Base-by-base conservation (phyloP, 2,888 invertebrate genomes). In the Ennomos erosarius region DNA sequence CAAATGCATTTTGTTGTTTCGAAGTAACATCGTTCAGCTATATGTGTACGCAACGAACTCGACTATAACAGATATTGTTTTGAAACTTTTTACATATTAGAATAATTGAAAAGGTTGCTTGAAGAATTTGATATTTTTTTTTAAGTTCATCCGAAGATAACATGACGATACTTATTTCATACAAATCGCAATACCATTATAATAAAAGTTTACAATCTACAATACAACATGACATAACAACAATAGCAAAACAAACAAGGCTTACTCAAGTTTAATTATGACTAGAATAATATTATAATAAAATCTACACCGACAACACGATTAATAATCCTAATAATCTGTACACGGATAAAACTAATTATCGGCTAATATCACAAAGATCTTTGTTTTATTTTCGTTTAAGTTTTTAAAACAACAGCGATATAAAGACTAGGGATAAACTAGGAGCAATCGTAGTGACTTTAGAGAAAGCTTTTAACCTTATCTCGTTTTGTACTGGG, bases 401-500 rank as follows among this genome's bases (percentile, higher is more conserved):
- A 12, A 13, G 61, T 53, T 71, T 74, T 74, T 77, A 78, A 74
- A 76, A 77, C 64, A 88, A 71, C 67, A 84, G 62, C 64, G 79
- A 69, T 57, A 74, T 73, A 68, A 82, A 16, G 62, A 82, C 56
- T 57, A 85, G 59, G 45, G 80, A 58, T 59, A 82, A 72, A 70
- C 77, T 81, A 8, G 86, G 82, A 54, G 77, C 67, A 53, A 78
- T 70, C 63, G 66, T 79, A 55, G 74, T 69, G 12, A 78, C 84
- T 58, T 76, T 79, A 5, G 91, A 90, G 59, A 79, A 88, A 16
- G 90, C 87, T 78, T 92, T 91, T 62, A 92, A 75, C 71, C 88
- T 84, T 59, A 92, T 92, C 73, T 92, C 91, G 65, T 92, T 92
- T 65, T 90, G 91, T 39, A 91, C 84, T 1, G 91, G 91, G 61